These are phyloP conservation scores for Trimorus sp. DNA, from an alignment of 2,888 invertebrate species.

Conservation along the genomic window DNA sequence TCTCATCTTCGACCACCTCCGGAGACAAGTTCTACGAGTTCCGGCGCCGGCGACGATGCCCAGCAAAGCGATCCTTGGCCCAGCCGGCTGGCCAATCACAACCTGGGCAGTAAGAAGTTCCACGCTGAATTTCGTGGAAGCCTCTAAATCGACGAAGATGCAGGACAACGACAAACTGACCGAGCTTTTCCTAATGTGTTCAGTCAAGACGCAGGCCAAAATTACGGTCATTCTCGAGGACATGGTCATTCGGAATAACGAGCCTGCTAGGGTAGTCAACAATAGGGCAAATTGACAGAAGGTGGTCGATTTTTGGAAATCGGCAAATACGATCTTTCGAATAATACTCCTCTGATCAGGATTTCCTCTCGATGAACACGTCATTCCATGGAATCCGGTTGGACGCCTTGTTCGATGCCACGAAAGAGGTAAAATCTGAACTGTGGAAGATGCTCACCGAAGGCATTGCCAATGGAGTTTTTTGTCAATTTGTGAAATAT, in stretches of 20 bases:
- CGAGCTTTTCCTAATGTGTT: slow-evolving; percentile 79
- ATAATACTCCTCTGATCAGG: slow-evolving; percentile 94
- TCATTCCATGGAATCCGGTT: slow-evolving; percentile 98
- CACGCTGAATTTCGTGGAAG: slow-evolving; percentile 51
- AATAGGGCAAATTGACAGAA: slow-evolving; percentile 84
- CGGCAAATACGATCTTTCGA: slow-evolving; percentile 98
- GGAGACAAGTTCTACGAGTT: slow-evolving; percentile 83
- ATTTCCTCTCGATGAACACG: slow-evolving; percentile 97
- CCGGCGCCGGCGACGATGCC: slow-evolving; percentile 70
- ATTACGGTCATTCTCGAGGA: slow-evolving; percentile 79
- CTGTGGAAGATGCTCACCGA: slow-evolving; percentile 90
- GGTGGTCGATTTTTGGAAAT: no score
- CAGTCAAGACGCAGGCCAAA: slow-evolving; percentile 77
- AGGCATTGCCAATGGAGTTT: slow-evolving; percentile 94
- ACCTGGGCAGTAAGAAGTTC: slow-evolving; percentile 79
- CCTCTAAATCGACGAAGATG: slow-evolving; percentile 60
- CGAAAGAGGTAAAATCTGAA: slow-evolving; percentile 87
- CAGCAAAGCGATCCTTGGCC: slow-evolving; percentile 74
- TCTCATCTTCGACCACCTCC: slow-evolving; percentile 63
- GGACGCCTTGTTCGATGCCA: slow-evolving; percentile 93
- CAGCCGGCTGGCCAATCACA: slow-evolving; percentile 82
- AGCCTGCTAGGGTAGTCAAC: slow-evolving; percentile 60
- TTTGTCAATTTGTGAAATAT: no score
- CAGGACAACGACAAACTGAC: slow-evolving; percentile 65
- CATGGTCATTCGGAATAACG: slow-evolving; percentile 77